Evolutionary conservation across 2,888 invertebrate species (phyloP), one percentile per base, ranked within the genome.

Genomic region (Lasioglossum figueresi): DNA sequence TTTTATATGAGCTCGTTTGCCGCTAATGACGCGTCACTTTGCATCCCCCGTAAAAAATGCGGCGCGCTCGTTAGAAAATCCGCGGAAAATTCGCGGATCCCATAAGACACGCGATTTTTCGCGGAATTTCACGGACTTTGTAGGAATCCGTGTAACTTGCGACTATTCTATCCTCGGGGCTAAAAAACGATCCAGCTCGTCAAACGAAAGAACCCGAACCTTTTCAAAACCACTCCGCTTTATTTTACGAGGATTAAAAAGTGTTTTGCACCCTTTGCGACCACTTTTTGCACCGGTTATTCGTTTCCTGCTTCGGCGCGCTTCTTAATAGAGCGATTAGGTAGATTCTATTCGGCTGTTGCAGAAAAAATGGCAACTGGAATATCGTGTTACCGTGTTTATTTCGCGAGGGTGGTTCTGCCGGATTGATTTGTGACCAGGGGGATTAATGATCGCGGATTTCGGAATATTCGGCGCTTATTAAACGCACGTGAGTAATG

Each of bases 1-100:
- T 76, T 79, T 85, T 77, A 76, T 80, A 73, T 40, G 52, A 14
- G 68, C 73, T 85, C 85, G 73, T 85, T 85, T 76, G 59, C 27
- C 85, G 76, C 72, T 85, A 85, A 85, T 76, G 85, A 80, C 68
- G 68, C 85, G 76, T 85, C 85, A 76, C 74, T 77, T 85, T 40
- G 73, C 76, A 72, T 84, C 74, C 76, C 76, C 76, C 76, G 80
- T 74, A 34, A 85, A 85, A 79, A 83, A 66, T 59, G 68, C 68
- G 59, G 59, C 63, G 27, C 76, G 80, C 76, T 84, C 84, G 27
- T 85, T 85, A 85, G 68, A 85, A 73, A 75, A 48, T 68, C 52
- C 56, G 40, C 48, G 12, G 31, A 23, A n/a, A 37, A 48, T n/a
- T 19, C 48, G 14, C 14, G 37, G 52, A 48, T 27, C 37, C 68